Base-by-base conservation (phyloP, 1,140 invertebrate species). In the Scaptomyza graminum region DNA sequence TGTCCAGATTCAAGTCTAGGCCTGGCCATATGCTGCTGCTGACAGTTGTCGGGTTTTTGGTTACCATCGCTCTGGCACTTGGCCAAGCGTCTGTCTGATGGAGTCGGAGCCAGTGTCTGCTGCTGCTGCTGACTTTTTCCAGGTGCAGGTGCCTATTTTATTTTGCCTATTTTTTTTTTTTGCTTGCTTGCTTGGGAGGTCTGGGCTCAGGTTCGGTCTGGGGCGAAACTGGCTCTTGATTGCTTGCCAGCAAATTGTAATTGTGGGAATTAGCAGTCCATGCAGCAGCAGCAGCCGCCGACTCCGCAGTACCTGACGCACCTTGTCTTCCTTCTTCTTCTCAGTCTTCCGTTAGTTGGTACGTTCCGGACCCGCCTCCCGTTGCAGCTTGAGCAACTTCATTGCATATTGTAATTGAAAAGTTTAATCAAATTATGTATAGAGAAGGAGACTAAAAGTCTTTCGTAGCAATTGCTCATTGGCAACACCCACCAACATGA, bases 331-430 rank as follows among this genome's bases (percentile, higher is more conserved):
- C 12, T 22, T 2, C 18, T 22, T 2, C 18, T 22, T 22, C 18
- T 22, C 18, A 22, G 18, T 22, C 18, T 22, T 22, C 18, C 18
- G 18, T 22, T 22, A 22, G 18, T 22, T 22, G 0, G 18, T 22
- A 22, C 18, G 18, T 43, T 13, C n/a, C 7, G 18, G 69, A 44
- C 5, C 34, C 28, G 44, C 44, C 44, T 51, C 43, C n/a, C 16
- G 47, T 12, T 57, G 62, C 62, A 39, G 12, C 12, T 41, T 49
- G 60, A 74, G 81, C 81, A 75, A 85, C 81, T 85, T 85, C 82
- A 87, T 85, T 81, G 74, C 81, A 85, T 85, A 85, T 87, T 85
- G 81, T 85, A 85, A 85, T 85, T 85, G 81, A 85, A 85, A 85
- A 85, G 82, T 85, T 85, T 85, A 85, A 85, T 85, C 82, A 85